A percentile compares a stretch with the other conserved stretches of the same genome.
These are phyloP conservation scores for Nysson spinosus DNA, from an alignment of 2,888 invertebrate species.

Conservation along the genomic window DNA sequence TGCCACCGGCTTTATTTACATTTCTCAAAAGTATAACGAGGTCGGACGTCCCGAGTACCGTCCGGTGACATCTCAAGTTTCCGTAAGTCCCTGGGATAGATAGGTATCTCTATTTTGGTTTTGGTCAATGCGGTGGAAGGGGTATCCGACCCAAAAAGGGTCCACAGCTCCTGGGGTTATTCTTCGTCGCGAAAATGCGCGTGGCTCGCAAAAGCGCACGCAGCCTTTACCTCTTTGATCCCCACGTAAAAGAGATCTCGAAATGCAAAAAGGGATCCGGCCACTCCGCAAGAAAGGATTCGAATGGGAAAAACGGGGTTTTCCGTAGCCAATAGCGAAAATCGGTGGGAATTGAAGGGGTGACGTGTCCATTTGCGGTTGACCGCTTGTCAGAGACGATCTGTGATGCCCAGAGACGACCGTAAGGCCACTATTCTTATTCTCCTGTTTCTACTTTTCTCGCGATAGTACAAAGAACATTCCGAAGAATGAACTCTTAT, in stretches of 20 bases:
- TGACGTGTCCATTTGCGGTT: conserved; percentile 77
- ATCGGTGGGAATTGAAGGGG: conserved; percentile 73
- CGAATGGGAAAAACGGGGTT: conserved; percentile 40
- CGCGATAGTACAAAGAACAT: conserved; percentile 27
- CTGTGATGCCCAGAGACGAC: conserved; percentile 23
- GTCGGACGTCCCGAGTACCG: conserved; percentile 23
- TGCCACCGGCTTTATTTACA: conserved; percentile 43
- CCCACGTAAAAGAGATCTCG: conserved; percentile 57
- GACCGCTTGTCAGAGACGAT: conserved; percentile 69
- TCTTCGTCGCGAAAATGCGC: conserved; percentile 59
- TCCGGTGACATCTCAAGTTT: conserved; percentile 49
- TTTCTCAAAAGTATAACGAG: conserved; percentile 52
- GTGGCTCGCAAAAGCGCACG: conserved; percentile 62
- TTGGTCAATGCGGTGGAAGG: conserved; percentile 29
- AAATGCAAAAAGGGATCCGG: conserved; percentile 65
- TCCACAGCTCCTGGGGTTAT: conserved; percentile 34
- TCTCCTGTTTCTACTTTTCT: conserved; percentile 40
- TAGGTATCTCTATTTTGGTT: conserved; percentile 47
- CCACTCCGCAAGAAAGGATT: conserved; percentile 62
- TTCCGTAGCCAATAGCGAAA: conserved; percentile 57
- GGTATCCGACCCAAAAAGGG: conserved; percentile 47
- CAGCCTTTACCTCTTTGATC: conserved; percentile 70
- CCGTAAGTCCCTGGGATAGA: conserved; percentile 42
- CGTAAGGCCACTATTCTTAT: conserved; percentile 36
- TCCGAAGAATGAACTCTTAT: conserved; percentile 5